These are phyloP conservation scores for Hemaris fuciformis DNA, from an alignment of 2,888 invertebrate genomes.

Conservation along the genomic window DNA sequence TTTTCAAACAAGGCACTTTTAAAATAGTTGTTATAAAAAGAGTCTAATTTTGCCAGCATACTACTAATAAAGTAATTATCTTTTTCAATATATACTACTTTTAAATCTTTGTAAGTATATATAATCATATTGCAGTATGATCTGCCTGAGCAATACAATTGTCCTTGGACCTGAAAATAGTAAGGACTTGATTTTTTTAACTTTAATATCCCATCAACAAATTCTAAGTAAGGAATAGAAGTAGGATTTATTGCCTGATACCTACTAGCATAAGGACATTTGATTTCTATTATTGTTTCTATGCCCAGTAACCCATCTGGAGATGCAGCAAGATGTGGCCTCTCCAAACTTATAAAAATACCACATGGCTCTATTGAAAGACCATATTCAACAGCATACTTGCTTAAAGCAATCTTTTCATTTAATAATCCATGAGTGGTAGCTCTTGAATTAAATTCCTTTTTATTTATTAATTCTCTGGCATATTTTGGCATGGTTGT, in stretches of 20 bases:
- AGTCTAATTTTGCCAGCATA: too few relatives aligned
- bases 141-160: neutral
- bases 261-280: neutral
- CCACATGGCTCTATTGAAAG: neutral
- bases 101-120: neutral
- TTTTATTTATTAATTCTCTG: too few relatives aligned
- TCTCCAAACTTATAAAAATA: neutral
- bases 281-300: neutral
- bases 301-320: neutral
- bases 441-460: neutral
- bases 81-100: neutral
- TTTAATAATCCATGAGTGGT: neutral
- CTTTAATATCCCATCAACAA: neutral
- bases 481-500: too few relatives aligned
- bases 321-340: neutral
- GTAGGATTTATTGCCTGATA: neutral
- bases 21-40: too few relatives aligned
- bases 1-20: too few relatives aligned
- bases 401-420: neutral
- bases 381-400: neutral
- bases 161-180: neutral
- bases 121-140: neutral
- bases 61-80: too few relatives aligned
- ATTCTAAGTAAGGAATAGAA: neutral
- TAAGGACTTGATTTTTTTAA: neutral